A percentile compares a stretch with the other conserved stretches of the same genome.
Evolutionary conservation across 2,113 vertebrate genomes (phyloP).

Genomic region (Balaenoptera acutorostrata): DNA sequence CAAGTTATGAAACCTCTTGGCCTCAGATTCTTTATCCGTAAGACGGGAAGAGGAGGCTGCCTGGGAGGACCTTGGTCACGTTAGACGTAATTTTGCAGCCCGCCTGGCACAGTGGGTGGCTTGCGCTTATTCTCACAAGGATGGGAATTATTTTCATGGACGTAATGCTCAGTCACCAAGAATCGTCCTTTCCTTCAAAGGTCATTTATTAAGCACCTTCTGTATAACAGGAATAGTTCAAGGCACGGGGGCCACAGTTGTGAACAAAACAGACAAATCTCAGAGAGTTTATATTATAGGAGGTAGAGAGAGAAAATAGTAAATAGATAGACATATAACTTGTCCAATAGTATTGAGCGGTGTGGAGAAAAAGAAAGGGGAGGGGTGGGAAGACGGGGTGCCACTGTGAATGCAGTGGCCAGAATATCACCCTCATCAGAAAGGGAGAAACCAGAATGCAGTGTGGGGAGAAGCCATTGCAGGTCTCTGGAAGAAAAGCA

Average conservation of each 20-base stretch:
- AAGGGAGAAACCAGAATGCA: neutral
- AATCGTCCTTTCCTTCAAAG: neutral
- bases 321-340: neutral
- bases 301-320: neutral
- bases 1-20: neutral
- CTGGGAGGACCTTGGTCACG: neutral
- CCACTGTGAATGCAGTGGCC: no score
- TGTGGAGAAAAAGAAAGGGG: neutral
- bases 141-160: neutral
- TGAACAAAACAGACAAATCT: neutral
- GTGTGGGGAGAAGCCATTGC: neutral
- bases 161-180: no score
- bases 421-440: neutral
- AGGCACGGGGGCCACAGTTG: neutral
- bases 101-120: neutral
- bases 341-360: neutral
- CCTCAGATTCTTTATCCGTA: neutral
- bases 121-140: fast-evolving
- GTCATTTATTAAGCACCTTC: neutral
- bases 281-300: neutral
- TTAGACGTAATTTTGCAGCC: neutral
- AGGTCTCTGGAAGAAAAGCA: neutral
- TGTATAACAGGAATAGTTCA: neutral
- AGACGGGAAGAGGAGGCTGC: neutral
- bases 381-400: neutral